Conservation (phyloP, 2,888 invertebrate genomes). For the Sarcophaga subvicina region DNA sequence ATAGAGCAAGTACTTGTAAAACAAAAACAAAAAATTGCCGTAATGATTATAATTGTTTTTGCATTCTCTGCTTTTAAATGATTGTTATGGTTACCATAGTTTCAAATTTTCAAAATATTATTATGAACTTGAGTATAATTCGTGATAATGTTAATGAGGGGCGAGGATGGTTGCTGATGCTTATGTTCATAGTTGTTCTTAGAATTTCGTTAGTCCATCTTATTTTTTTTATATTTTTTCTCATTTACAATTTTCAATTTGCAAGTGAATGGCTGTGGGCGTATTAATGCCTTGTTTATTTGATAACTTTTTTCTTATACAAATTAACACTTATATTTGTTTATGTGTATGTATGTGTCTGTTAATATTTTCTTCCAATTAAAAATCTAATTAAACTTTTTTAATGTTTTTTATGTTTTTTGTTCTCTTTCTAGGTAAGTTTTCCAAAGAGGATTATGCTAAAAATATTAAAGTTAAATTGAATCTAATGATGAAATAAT, state of each 20-base stretch:
- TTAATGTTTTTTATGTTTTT: conserved; percentile 22
- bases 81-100: conserved; percentile 28
- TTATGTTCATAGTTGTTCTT: background rate
- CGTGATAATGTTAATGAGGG: background rate
- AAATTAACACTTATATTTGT: conserved; percentile 35
- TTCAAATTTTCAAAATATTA: conserved; percentile 24
- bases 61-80: conserved; percentile 8
- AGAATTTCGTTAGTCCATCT: background rate
- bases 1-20: too few species aligned
- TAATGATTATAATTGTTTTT: too few species aligned
- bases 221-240: background rate
- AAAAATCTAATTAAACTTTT: conserved; percentile 68
- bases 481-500: conserved; percentile 48
- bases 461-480: conserved; percentile 41
- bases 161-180: too few species aligned
- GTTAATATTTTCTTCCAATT: conserved; percentile 14
- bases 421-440: conserved; percentile 62
- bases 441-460: conserved; percentile 55
- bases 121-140: conserved; percentile 28
- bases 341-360: too few species aligned
- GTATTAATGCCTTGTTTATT: conserved; percentile 34
- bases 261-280: conserved; percentile 7
- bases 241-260: background rate
- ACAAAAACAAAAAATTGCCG: too few species aligned
- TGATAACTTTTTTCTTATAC: conserved; percentile 8